These are phyloP conservation scores for Chironex yamaguchii DNA, from an alignment of 30 jellyfish, hydroid and myxozoan genomes.

Conservation along the genomic window DNA sequence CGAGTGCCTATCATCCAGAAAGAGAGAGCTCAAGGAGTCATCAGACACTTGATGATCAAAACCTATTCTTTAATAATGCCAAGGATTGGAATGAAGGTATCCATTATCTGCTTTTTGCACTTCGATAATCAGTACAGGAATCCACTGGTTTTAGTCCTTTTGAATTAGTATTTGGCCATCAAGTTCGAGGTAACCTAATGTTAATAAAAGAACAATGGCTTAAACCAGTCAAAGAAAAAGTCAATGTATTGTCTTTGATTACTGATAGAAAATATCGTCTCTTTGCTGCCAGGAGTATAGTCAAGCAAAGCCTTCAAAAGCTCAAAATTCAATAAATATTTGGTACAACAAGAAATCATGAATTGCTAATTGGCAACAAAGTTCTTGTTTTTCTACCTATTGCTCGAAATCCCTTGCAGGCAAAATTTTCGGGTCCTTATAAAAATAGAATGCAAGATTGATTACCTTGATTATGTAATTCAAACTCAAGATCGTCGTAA, in stretches of 20 bases:
- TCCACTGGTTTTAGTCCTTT: not conserved
- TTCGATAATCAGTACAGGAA: not conserved
- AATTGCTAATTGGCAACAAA: too few species aligned
- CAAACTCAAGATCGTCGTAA: not conserved
- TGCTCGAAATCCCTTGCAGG: not conserved
- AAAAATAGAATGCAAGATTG: not conserved
- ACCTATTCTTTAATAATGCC: not conserved
- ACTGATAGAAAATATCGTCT: not conserved
- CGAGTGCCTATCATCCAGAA: not conserved
- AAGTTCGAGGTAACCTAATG: not conserved
- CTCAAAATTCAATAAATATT: not conserved
- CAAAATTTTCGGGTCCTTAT: not conserved
- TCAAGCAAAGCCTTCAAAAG: not conserved
- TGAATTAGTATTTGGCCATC: not conserved
- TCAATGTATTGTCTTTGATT: not conserved
- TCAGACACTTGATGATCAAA: conserved; percentile 1
- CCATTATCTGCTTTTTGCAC: not conserved
- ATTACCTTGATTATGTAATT: not conserved
- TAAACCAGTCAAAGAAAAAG: not conserved
- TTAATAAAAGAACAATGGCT: not conserved
- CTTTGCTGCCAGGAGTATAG: not conserved
- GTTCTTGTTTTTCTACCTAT: not conserved
- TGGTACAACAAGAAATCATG: not conserved
- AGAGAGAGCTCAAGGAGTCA: not conserved
- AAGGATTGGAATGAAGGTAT: not conserved